Conservation (phyloP, 2,888 invertebrate genomes). For the Synergus itoensis region DNA sequence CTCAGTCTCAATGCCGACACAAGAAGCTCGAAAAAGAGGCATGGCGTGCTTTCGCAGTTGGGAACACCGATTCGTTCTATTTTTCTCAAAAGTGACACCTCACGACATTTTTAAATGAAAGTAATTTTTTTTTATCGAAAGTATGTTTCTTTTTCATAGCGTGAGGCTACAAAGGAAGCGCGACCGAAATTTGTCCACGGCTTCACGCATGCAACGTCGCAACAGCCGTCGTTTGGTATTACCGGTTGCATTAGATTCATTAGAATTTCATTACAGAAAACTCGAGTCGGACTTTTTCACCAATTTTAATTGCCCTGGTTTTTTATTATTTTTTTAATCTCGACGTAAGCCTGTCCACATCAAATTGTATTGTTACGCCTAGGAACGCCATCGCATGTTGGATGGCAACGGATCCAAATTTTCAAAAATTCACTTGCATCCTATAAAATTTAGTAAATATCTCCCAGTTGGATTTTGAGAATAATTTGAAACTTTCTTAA, state of each 20-base stretch:
- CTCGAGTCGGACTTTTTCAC: background rate
- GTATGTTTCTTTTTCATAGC: conserved; percentile 10
- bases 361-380: conserved; percentile 10
- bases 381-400: conserved; percentile 30
- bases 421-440: background rate
- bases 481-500: background rate
- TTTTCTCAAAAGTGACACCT: conserved; percentile 10
- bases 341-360: background rate
- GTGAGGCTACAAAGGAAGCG: background rate
- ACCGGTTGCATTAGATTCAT: conserved; percentile 24
- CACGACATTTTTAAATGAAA: background rate
- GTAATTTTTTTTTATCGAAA: conserved; percentile 18
- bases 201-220: conserved; percentile 42
- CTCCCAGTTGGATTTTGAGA: background rate
- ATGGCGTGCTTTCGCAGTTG: conserved; percentile 31
- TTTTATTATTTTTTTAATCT: background rate
- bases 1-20: conserved; percentile 15
- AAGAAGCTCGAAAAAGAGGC: conserved; percentile 31
- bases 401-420: background rate
- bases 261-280: background rate
- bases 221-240: conserved; percentile 29
- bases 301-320: background rate
- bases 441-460: background rate
- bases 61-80: conserved; percentile 20
- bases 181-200: conserved; percentile 24